These are phyloP conservation scores for Pachyrhynchus sulphureomaculatus DNA, from an alignment of 1,140 invertebrate genomes.

Conservation along the genomic window DNA sequence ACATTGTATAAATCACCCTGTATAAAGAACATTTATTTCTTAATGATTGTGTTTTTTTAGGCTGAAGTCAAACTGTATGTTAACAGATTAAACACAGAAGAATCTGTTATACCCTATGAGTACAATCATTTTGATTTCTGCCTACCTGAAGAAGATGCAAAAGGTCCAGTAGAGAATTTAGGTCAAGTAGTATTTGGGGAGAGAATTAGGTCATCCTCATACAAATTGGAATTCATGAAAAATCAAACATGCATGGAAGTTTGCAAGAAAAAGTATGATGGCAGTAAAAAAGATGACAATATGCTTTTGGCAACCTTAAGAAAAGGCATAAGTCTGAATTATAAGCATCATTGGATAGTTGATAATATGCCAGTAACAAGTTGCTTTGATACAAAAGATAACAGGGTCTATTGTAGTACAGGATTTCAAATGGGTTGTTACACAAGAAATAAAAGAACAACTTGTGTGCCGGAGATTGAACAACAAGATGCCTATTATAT, in stretches of 20 bases:
- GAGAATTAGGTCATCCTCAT: conserved; percentile 89
- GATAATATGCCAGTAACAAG: conserved; percentile 98
- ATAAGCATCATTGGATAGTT: conserved; percentile 98
- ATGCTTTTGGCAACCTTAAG: conserved; percentile 79
- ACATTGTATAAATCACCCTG: no score
- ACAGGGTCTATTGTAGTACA: conserved; percentile 82
- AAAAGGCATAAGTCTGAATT: conserved; percentile 94
- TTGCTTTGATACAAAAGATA: conserved; percentile 84
- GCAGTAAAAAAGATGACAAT: conserved; percentile 62
- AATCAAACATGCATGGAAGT: conserved; percentile 69
- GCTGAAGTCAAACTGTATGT: conserved; percentile 85
- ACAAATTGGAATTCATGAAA: conserved; percentile 77
- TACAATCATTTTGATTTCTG: conserved; percentile 98
- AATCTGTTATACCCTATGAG: conserved; percentile 96
- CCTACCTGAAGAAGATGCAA: conserved; percentile 61
- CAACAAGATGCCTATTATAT: conserved; percentile 69
- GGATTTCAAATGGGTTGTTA: conserved; percentile 98
- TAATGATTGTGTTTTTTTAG: conserved; percentile 66
- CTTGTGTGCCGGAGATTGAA: conserved; percentile 34
- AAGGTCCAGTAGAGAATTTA: conserved; percentile 94
- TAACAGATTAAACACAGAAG: conserved; percentile 93
- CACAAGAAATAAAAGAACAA: conserved; percentile 55
- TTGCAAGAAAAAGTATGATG: conserved; percentile 78
- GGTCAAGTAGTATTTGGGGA: conserved; percentile 99
- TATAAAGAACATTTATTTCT: no score